phyloP scores from a whole-genome alignment of 2,888 invertebrate genomes.

The Rhamnusium bicolor region DNA sequence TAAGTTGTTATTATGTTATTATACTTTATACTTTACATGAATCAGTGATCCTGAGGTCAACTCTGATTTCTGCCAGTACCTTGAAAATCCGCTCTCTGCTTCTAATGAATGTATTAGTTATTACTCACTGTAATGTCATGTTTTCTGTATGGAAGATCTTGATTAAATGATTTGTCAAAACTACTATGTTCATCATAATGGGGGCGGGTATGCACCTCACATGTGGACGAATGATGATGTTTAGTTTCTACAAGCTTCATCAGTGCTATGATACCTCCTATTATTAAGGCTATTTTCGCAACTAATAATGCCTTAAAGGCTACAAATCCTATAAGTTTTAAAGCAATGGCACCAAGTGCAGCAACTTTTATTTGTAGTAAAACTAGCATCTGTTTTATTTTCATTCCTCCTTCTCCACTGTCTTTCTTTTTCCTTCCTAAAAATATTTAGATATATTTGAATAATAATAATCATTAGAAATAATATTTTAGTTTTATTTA shows the following conservation, averaged over 20 bases:
- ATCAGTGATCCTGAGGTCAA: no score
- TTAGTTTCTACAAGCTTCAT: constrained; percentile 84
- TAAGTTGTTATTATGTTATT: no score
- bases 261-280: constrained; percentile 81
- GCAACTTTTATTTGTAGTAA: constrained; percentile 87
- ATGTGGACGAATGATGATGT: constrained; percentile 78
- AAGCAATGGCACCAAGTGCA: constrained; percentile 83
- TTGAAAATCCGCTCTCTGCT: no score
- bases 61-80: no score
- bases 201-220: constrained; percentile 79
- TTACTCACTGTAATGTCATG: no score
- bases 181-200: constrained; percentile 75
- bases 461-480: no score
- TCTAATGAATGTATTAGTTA: no score
- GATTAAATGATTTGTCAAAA: constrained; percentile 78
- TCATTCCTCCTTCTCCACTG: constrained; percentile 69
- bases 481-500: no score
- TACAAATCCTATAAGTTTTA: constrained; percentile 84
- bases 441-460: neutral
- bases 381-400: constrained; percentile 82
- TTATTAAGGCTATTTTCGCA: constrained; percentile 86
- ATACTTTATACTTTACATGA: no score
- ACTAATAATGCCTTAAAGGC: constrained; percentile 89
- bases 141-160: no score
- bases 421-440: constrained; percentile 71